Evolutionary conservation across 1,140 invertebrate genomes (phyloP).

Genomic region (Caenorhabditis brenneri): DNA sequence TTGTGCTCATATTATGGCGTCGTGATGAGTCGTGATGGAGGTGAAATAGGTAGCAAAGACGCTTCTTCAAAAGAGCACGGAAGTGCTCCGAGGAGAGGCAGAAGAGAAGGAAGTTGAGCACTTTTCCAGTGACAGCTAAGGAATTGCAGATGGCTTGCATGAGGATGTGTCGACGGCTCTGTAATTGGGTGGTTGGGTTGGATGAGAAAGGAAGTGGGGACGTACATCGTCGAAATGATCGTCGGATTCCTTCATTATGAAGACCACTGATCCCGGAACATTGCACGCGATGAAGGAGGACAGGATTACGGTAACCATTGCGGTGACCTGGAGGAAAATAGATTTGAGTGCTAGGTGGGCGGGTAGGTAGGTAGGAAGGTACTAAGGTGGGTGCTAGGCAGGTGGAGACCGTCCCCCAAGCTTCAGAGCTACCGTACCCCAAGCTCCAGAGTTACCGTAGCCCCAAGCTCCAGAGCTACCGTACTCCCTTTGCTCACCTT

Average conservation of each 20-base stretch:
- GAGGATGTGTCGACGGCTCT: slow-evolving; percentile 30
- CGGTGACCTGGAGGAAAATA: slow-evolving; percentile 9
- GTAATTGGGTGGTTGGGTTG: not conserved
- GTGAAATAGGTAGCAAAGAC: not conserved
- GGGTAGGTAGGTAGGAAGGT: too few relatives aligned
- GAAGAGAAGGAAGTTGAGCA: slow-evolving; percentile 49
- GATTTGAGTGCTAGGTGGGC: not conserved
- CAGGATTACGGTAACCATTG: slow-evolving; percentile 44
- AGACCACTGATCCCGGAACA: slow-evolving; percentile 28
- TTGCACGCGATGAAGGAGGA: slow-evolving; percentile 42
- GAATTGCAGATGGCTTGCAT: slow-evolving; percentile 43
- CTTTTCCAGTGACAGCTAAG: slow-evolving; percentile 43
- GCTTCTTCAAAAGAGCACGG: slow-evolving; percentile 34
- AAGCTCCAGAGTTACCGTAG: too few relatives aligned
- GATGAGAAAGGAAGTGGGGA: not conserved
- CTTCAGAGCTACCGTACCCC: too few relatives aligned
- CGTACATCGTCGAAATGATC: not conserved
- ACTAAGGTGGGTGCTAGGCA: too few relatives aligned
- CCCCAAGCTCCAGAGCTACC: too few relatives aligned
- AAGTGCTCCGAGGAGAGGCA: slow-evolving; percentile 46
- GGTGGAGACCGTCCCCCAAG: too few relatives aligned
- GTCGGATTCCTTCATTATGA: slow-evolving; percentile 29
- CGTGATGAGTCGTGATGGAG: slow-evolving; percentile 34
- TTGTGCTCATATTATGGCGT: slow-evolving; percentile 24
- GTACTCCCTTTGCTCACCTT: too few relatives aligned